Conservation (phyloP, 1,140 invertebrate species). For the Aphidius gifuensis region DNA sequence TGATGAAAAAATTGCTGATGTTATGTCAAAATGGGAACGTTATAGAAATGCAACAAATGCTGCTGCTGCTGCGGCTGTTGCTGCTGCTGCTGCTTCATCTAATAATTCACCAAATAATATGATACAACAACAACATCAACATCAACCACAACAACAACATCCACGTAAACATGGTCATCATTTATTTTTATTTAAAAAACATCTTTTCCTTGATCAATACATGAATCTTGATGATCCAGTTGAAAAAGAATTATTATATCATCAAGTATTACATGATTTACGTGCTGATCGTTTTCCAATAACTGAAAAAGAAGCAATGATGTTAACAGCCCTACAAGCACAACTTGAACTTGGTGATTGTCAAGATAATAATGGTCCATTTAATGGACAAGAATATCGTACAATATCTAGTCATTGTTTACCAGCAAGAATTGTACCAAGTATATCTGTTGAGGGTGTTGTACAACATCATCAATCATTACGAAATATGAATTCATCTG, state of each 20-base stretch:
- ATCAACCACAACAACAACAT: conserved; percentile 44
- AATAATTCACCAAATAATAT: too few relatives aligned
- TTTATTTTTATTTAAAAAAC: conserved; percentile 87
- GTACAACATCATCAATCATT: conserved; percentile 84
- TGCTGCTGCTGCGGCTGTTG: too few relatives aligned
- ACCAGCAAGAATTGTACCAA: conserved; percentile 73
- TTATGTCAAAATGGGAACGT: conserved; percentile 93
- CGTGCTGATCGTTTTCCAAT: conserved; percentile 87
- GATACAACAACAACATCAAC: too few relatives aligned
- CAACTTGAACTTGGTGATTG: conserved; percentile 90
- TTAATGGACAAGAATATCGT: conserved; percentile 64
- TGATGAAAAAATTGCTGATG: conserved; percentile 89
- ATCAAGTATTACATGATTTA: conserved; percentile 88
- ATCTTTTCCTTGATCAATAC: conserved; percentile 83
- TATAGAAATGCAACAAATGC: conserved; percentile 53
- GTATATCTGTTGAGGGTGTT: conserved; percentile 74
- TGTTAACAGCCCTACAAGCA: conserved; percentile 89
- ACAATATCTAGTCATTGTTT: conserved; percentile 77
- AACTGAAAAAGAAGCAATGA: conserved; percentile 88
- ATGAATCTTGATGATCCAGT: conserved; percentile 83
- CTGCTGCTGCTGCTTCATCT: too few relatives aligned
- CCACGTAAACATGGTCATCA: conserved; percentile 58
- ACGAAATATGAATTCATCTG: conserved; percentile 76
- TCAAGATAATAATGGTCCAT: conserved; percentile 50
- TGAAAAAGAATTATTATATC: conserved; percentile 94